phyloP scores from a whole-genome alignment of 2,113 vertebrate genomes.

The Protobothrops flavoviridis region DNA sequence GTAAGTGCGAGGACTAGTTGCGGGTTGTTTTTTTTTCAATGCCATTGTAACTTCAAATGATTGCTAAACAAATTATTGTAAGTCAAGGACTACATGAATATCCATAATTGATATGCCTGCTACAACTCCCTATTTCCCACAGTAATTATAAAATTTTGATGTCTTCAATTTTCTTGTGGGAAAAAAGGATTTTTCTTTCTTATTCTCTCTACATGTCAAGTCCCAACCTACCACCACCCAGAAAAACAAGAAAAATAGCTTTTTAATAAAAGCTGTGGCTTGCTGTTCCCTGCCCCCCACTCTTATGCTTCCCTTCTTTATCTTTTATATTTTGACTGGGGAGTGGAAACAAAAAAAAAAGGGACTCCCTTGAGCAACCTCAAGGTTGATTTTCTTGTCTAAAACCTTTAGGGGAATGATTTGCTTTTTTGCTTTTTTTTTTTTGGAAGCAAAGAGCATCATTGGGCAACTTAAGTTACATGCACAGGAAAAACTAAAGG shows the following conservation, averaged over 20 bases:
- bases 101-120: neutral
- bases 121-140: neutral
- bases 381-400: conserved; percentile 31
- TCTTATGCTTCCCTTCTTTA: neutral
- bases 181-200: neutral
- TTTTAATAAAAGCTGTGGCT: conserved; percentile 14
- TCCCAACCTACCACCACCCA: conserved; percentile 15
- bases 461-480: conserved; percentile 4
- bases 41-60: neutral
- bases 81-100: neutral
- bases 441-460: conserved; percentile 7
- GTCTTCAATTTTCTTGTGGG: neutral
- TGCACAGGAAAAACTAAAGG: neutral
- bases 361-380: neutral
- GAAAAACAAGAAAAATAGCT: conserved; percentile 44
- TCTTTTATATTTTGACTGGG: neutral
- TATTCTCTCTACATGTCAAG: neutral
- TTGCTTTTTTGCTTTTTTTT: neutral
- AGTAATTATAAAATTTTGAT: neutral
- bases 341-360: neutral
- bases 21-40: neutral
- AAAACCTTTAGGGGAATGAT: neutral
- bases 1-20: neutral
- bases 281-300: neutral
- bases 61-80: neutral